Conservation (phyloP, 2,113 vertebrate genomes). For the Caranx melampygus region DNA sequence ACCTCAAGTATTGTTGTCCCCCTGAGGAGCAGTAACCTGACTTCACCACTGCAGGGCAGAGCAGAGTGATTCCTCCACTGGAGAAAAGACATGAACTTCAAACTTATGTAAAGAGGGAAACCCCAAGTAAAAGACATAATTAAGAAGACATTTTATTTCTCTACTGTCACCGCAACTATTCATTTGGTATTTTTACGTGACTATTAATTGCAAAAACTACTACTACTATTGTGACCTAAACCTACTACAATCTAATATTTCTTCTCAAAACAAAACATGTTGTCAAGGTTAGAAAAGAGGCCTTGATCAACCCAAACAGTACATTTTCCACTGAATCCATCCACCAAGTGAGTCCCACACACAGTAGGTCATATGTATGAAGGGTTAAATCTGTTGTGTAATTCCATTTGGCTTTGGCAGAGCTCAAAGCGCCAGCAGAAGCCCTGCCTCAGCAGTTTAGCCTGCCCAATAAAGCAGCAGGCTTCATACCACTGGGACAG, state of each 20-base stretch:
- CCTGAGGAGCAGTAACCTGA: conserved; percentile 62
- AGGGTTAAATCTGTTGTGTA: conserved; percentile 80
- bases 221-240: background rate
- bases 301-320: background rate
- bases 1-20: conserved; percentile 37
- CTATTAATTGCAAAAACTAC: background rate
- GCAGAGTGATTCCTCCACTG: conserved; percentile 46
- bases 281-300: conserved; percentile 12
- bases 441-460: conserved; percentile 79
- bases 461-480: conserved; percentile 82
- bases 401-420: conserved; percentile 80
- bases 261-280: conserved; percentile 8
- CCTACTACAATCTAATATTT: background rate
- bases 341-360: conserved; percentile 26
- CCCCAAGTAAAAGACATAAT: conserved; percentile 15
- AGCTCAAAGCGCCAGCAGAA: conserved; percentile 74
- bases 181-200: conserved; percentile 17
- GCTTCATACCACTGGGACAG: conserved; percentile 79
- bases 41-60: conserved; percentile 77
- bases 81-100: conserved; percentile 41
- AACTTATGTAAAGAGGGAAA: conserved; percentile 33
- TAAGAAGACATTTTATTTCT: conserved; percentile 15
- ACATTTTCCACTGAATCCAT: conserved; percentile 24
- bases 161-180: background rate
- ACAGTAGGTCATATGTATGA: conserved; percentile 21